Percentiles rank a stretch among this genome's conserved stretches.
These are phyloP conservation scores for Clarias magur DNA, from an alignment of 2,113 vertebrate species.

Conservation along the genomic window DNA sequence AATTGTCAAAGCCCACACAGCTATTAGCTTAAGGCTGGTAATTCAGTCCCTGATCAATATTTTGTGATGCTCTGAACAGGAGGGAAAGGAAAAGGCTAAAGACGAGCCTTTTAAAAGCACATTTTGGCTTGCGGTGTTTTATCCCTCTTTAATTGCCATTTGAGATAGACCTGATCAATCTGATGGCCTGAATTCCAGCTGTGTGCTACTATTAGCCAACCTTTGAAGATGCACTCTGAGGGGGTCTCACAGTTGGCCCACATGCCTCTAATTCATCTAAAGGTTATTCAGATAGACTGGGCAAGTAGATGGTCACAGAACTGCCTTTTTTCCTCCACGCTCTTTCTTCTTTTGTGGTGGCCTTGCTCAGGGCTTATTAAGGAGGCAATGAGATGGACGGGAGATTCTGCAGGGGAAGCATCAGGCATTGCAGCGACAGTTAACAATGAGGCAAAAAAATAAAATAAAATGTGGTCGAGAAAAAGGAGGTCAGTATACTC, in stretches of 20 bases:
- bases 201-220: constrained; percentile 49
- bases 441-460: constrained; percentile 26
- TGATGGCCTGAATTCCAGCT: constrained; percentile 50
- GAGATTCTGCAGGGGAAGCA: constrained; percentile 24
- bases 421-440: not conserved
- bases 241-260: constrained; percentile 49
- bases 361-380: constrained; percentile 43
- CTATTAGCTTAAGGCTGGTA: constrained; percentile 17
- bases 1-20: constrained; percentile 3
- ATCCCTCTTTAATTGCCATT: constrained; percentile 60
- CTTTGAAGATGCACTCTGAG: constrained; percentile 56
- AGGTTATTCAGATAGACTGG: constrained; percentile 63
- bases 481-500: constrained; percentile 32
- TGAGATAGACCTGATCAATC: constrained; percentile 61
- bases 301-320: constrained; percentile 35
- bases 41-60: constrained; percentile 37
- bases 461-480: not conserved
- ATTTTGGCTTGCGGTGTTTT: constrained; percentile 54
- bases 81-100: constrained; percentile 33
- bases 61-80: constrained; percentile 15
- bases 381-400: constrained; percentile 46
- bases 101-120: constrained; percentile 38
- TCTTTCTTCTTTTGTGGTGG: constrained; percentile 22
- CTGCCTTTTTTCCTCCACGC: constrained; percentile 14
- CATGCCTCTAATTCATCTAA: constrained; percentile 62